Base-by-base conservation (phyloP, 2,797 vertebrate genomes). In the Centroberyx gerrardi region DNA sequence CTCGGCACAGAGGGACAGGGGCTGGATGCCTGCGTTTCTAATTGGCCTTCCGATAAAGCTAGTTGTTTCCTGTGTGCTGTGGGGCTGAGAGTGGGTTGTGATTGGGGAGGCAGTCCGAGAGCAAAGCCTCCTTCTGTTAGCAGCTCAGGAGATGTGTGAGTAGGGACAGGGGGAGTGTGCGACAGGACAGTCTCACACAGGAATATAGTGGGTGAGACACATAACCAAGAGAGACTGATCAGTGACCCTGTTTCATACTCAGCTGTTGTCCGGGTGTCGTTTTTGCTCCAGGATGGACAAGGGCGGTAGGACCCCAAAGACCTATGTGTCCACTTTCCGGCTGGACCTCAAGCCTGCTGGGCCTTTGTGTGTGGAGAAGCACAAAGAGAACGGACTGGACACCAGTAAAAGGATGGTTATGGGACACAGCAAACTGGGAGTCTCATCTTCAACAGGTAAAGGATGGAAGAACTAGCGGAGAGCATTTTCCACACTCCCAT, bases 291-390 rank as follows among this genome's bases (percentile, higher is more conserved):
- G 67, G 72, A 95, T 94, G 93, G 92, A 92, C 62, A 78, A 88
- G 74, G 86, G 87, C 40, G 68, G 63, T 5, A 59, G 54, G 9
- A 87, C 84, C 60, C 79, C 87, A 10, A 91, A 90, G 86, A 94
- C 90, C 0, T 94, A 46, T 62, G 88, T 94, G 76, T 95, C 94
- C 54, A 94, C 93, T 38, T 90, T 94, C 59, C 87, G 59, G 1
- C 13, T 95, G 64, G 74, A 73, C 62, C 77, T 95, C 12, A 93
- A 89, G 55, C 81, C 91, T 49, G 9, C 61, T 5, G 51, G 49
- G 42, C 15, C 46, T 4, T 7, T 42, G 27, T 31, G 52, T 52
- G 72, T 38, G 38, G 53, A 56, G 55, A 82, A 10, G 52, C 67
- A 62, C 64, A 62, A 8, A 5, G 72, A 83, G 17, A 90, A 91